phyloP scores from a whole-genome alignment of 1,140 invertebrate species.

The Melitaea cinxia region DNA sequence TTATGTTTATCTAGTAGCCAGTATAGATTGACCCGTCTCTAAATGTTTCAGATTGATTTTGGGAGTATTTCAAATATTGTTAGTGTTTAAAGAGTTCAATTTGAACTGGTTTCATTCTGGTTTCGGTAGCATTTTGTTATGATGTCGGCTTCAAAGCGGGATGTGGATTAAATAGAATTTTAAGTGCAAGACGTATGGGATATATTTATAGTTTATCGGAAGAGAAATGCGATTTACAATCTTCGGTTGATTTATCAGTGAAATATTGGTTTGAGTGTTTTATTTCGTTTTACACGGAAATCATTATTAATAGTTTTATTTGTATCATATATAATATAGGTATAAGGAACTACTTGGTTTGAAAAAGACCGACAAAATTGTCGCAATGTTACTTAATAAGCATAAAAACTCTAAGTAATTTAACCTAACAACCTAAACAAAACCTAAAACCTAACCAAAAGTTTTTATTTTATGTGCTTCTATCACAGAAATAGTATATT shows the following conservation, averaged over 20 bases:
- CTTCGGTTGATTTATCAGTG: conserved; percentile 17
- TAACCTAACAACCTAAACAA: no score
- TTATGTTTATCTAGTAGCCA: conserved; percentile 54
- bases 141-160: conserved; percentile 48
- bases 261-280: not conserved
- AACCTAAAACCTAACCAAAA: no score
- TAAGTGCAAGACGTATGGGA: conserved; percentile 57
- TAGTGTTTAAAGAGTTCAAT: conserved; percentile 32
- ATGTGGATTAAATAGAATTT: conserved; percentile 60
- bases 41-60: conserved; percentile 10
- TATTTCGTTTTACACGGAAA: conserved; percentile 16
- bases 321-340: no score
- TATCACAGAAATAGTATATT: no score
- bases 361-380: no score
- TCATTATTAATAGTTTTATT: not conserved
- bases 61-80: conserved; percentile 20
- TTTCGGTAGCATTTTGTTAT: conserved; percentile 56
- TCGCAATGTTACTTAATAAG: no score
- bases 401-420: no score
- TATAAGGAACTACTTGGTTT: no score
- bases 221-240: conserved; percentile 23
- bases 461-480: no score
- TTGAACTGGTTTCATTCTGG: conserved; percentile 37
- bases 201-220: conserved; percentile 44
- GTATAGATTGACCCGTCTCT: conserved; percentile 41